These are phyloP conservation scores for Rhinoptilus africanus DNA, from an alignment of 2,113 vertebrate genomes.

Conservation along the genomic window DNA sequence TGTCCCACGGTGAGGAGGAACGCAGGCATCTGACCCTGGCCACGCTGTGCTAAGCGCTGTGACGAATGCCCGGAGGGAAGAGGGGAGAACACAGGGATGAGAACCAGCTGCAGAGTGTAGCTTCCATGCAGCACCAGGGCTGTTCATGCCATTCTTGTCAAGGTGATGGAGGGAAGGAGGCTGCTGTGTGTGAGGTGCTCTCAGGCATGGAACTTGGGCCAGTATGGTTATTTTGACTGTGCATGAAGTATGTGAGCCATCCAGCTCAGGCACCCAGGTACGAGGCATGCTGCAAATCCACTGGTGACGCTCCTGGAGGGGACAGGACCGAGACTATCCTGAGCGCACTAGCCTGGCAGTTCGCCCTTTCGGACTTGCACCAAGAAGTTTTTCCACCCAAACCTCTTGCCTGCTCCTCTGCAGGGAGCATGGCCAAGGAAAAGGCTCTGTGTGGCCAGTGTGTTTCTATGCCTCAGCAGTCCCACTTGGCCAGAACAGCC, in stretches of 20 bases:
- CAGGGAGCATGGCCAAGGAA: constrained; percentile 11
- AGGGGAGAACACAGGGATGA: neutral
- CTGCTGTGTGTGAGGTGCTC: neutral
- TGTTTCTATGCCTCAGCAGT: constrained; percentile 31
- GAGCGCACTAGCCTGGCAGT: neutral
- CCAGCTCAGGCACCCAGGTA: neutral
- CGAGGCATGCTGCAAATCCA: neutral
- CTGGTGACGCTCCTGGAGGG: neutral
- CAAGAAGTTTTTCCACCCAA: neutral
- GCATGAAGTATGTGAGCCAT: neutral
- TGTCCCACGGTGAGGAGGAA: neutral
- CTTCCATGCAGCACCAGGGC: neutral
- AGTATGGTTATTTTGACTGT: neutral
- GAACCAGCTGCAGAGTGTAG: neutral
- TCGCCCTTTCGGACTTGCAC: neutral
- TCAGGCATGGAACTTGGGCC: neutral
- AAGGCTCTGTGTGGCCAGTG: neutral
- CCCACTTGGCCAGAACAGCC: constrained; percentile 24
- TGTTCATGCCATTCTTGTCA: neutral
- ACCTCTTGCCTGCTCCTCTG: neutral
- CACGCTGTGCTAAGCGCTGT: neutral
- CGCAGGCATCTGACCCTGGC: neutral
- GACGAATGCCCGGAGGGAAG: neutral
- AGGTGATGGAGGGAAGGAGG: neutral
- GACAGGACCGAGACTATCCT: fast-evolving